These are phyloP conservation scores for Aleiodes sp. DNA, from an alignment of 1,140 invertebrate species.

Conservation along the genomic window DNA sequence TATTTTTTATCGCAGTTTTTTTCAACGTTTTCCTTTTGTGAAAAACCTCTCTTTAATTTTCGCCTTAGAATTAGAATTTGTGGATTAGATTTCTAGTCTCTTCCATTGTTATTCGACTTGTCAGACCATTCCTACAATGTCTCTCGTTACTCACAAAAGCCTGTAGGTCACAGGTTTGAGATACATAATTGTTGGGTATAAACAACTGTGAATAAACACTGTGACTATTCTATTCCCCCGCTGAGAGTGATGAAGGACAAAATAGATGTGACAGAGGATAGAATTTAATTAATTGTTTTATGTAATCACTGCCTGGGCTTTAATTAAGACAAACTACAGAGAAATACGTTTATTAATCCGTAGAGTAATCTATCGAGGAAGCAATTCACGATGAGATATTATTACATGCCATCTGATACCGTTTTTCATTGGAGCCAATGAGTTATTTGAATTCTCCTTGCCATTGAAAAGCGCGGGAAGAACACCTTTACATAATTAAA, in stretches of 20 bases:
- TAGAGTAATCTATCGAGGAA: neutral
- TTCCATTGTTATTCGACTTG: too few relatives aligned
- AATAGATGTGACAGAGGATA: constrained; percentile 1
- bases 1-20: too few relatives aligned
- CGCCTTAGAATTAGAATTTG: too few relatives aligned
- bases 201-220: neutral
- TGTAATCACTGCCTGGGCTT: neutral
- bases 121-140: too few relatives aligned
- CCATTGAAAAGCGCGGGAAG: too few relatives aligned
- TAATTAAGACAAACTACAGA: constrained; percentile 2
- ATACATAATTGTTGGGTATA: neutral
- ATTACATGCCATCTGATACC: neutral
- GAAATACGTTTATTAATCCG: neutral
- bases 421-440: too few relatives aligned
- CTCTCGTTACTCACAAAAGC: neutral
- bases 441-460: too few relatives aligned
- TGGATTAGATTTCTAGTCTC: too few relatives aligned
- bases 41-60: too few relatives aligned
- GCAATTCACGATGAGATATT: neutral
- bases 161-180: too few relatives aligned
- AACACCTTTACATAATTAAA: too few relatives aligned
- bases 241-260: constrained; percentile 40
- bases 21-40: too few relatives aligned
- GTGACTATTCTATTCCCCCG: constrained; percentile 20
- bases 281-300: constrained; percentile 33